phyloP scores from a whole-genome alignment of 1,140 invertebrate genomes.

The Sinella curviseta region DNA sequence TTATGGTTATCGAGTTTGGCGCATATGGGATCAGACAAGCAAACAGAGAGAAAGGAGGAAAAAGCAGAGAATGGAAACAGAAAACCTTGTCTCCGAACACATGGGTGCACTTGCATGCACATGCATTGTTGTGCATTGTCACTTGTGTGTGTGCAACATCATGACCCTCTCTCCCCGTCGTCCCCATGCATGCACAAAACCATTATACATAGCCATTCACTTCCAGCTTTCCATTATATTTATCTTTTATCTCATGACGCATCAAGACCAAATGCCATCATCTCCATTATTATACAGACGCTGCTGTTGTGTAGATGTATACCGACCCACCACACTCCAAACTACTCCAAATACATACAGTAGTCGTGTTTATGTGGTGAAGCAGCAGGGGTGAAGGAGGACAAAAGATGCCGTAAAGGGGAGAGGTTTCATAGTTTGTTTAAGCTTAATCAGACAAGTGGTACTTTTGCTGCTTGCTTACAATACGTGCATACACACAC shows the following conservation, averaged over 20 bases:
- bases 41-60: too few relatives aligned
- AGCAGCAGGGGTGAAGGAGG: not conserved
- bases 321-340: too few relatives aligned
- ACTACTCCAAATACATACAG: not conserved
- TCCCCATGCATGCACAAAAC: not conserved
- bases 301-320: too few relatives aligned
- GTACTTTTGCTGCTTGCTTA: not conserved
- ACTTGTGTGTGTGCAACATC: not conserved
- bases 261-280: constrained; percentile 1
- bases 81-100: not conserved
- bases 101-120: not conserved
- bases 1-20: not conserved
- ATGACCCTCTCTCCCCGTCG: too few relatives aligned
- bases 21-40: constrained; percentile 6
- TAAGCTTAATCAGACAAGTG: constrained; percentile 23
- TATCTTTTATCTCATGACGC: constrained; percentile 9
- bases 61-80: too few relatives aligned
- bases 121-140: not conserved
- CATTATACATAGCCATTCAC: not conserved
- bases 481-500: not conserved
- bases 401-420: not conserved
- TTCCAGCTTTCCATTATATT: not conserved
- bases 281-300: not conserved
- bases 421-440: constrained; percentile 8
- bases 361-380: not conserved